phyloP scores from a whole-genome alignment of 2,797 vertebrate genomes.

The Momotus momota region DNA sequence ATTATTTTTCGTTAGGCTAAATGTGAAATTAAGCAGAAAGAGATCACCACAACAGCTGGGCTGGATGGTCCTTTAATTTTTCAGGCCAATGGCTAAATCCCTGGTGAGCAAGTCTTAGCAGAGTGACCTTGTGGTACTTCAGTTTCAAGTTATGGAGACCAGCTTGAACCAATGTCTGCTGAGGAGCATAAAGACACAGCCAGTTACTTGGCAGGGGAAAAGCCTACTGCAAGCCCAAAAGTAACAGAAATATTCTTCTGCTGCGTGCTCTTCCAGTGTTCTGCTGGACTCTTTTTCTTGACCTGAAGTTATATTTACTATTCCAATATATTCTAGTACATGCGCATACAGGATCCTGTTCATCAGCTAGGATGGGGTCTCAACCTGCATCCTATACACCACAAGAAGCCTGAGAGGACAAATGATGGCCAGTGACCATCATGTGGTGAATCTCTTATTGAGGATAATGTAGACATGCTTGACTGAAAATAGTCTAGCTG shows the following conservation, averaged over 20 bases:
- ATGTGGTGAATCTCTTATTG: no score
- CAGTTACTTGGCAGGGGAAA: not conserved
- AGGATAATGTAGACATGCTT: not conserved
- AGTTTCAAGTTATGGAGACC: not conserved
- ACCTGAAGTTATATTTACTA: not conserved
- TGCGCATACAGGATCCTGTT: not conserved
- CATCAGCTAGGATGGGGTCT: not conserved
- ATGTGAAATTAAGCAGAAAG: not conserved
- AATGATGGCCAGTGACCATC: not conserved
- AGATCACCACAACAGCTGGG: not conserved
- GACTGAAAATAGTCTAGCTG: not conserved
- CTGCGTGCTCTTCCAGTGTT: not conserved
- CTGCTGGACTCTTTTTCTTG: not conserved
- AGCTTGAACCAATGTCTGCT: not conserved
- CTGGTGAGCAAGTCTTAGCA: not conserved
- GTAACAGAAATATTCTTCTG: not conserved
- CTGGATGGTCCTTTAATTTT: not conserved
- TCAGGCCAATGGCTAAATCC: not conserved
- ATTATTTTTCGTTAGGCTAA: not conserved
- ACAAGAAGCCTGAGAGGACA: not conserved
- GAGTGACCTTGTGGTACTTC: not conserved
- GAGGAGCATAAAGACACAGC: not conserved
- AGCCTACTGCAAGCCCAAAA: not conserved
- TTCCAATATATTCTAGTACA: not conserved
- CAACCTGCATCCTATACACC: accelerated